These are phyloP conservation scores for Enteromius mattozi DNA, from an alignment of 2,797 vertebrate genomes.

Conservation along the genomic window DNA sequence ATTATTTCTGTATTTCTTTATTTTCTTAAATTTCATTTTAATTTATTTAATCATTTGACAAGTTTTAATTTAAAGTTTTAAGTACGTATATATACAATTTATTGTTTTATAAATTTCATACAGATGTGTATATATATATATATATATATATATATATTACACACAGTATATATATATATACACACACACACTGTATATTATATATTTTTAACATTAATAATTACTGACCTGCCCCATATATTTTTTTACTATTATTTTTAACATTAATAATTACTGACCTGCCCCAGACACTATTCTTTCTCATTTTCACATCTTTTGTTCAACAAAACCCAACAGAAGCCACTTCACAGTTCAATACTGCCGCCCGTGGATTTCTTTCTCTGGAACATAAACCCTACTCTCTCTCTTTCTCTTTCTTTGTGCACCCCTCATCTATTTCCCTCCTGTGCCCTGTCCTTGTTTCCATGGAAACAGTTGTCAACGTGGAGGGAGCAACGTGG, in stretches of 20 bases:
- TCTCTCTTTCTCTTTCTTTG: slow-evolving; percentile 13
- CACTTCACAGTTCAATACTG: slow-evolving; percentile 52
- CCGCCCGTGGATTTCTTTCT: slow-evolving; percentile 41
- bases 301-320: slow-evolving; percentile 3
- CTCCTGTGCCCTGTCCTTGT: slow-evolving; percentile 48
- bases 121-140: no score
- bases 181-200: no score
- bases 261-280: not conserved
- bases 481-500: slow-evolving; percentile 60
- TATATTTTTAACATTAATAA: no score
- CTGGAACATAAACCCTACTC: slow-evolving; percentile 15
- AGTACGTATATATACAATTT: no score
- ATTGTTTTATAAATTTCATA: no score
- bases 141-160: no score
- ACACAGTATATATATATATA: no score
- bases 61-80: no score
- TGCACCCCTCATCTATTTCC: slow-evolving; percentile 21
- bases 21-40: no score
- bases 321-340: slow-evolving; percentile 18
- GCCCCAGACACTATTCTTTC: slow-evolving; percentile 3
- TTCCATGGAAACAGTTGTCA: slow-evolving; percentile 62
- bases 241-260: not conserved
- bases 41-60: no score
- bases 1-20: no score
- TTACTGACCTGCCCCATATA: no score